Base-by-base conservation (phyloP, 2,797 vertebrate species). In the Parotocinclus haroldoi region DNA sequence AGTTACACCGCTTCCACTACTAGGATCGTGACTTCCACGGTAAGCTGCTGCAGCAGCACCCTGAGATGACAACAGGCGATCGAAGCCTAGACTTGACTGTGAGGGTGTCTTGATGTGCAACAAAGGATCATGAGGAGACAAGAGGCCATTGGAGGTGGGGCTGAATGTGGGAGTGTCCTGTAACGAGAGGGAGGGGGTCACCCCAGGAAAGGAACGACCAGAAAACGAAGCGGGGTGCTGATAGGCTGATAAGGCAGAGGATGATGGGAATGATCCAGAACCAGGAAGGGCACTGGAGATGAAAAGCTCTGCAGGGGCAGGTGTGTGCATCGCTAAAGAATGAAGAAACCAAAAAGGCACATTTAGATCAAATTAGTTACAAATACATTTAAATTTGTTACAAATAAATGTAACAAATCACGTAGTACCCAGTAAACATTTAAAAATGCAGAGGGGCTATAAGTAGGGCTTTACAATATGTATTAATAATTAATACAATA, bases 141-240 rank as follows among this genome's bases (percentile, higher is more conserved):
- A 89, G 48, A 98, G 90, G 68, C 95, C 95, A 12, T 98, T 98
- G 75, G 95, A 96, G 2, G 94, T 95, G 18, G 95, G 95, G 69
- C 95, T 98, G 81, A 98, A 98, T 0, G 94, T 94, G 7, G 95
- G 90, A 0, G 95, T 93, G 52, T 98, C 95, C 79, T 96, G 95
- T 16, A 98, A 88, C 46, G 92, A 93, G 53, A 96, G 91, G 3
- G 95, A 94, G 0, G 91, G 88, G 1, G 89, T 87, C 40, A 92
- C 93, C 19, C 93, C 86, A 0, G 95, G 94, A 82, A 97, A 97
- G 69, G 94, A 94, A 71, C 95, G 93, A 42, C 95, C 93, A 40
- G 93, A 92, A 80, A 98, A 98, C 1, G 95, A 93, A 11, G 93
- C 94, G 1, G 95, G 94, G 86, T 98, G 95, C 77, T 98, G 95